Evolutionary conservation across 2,113 vertebrate genomes (phyloP).

Genomic region (Mirza zaza): DNA sequence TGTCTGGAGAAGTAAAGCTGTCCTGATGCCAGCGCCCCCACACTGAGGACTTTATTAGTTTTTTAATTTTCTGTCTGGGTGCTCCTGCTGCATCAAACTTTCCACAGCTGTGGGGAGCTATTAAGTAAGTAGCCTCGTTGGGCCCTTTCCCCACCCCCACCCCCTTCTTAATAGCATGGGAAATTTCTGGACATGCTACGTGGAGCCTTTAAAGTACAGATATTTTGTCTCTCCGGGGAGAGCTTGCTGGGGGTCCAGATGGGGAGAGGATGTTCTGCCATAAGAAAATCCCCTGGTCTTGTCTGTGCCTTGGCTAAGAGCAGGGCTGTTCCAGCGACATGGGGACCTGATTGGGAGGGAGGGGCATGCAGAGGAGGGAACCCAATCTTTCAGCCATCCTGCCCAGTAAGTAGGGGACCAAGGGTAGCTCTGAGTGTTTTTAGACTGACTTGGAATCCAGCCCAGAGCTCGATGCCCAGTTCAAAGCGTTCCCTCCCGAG

Average conservation of each 20-base stretch:
- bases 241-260: neutral
- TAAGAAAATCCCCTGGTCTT: constrained; percentile 2
- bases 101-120: constrained; percentile 86
- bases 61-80: constrained; percentile 91
- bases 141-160: constrained; percentile 62
- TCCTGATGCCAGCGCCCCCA: constrained; percentile 87
- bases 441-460: constrained; percentile 35
- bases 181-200: constrained; percentile 50
- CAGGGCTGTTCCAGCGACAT: neutral
- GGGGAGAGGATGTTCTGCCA: neutral
- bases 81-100: constrained; percentile 86
- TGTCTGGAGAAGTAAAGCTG: constrained; percentile 86
- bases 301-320: neutral
- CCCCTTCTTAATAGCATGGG: constrained; percentile 55
- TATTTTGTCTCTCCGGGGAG: constrained; percentile 51
- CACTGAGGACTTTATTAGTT: constrained; percentile 90
- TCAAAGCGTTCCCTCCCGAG: constrained; percentile 33
- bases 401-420: neutral
- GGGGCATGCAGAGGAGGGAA: neutral
- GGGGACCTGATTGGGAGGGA: rapidly evolving
- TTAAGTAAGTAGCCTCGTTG: constrained; percentile 74
- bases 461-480: neutral
- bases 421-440: neutral
- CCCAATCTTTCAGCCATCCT: neutral
- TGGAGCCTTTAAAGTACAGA: constrained; percentile 47